phyloP scores from a whole-genome alignment of 2,113 vertebrate species.

The Numenius arquata region DNA sequence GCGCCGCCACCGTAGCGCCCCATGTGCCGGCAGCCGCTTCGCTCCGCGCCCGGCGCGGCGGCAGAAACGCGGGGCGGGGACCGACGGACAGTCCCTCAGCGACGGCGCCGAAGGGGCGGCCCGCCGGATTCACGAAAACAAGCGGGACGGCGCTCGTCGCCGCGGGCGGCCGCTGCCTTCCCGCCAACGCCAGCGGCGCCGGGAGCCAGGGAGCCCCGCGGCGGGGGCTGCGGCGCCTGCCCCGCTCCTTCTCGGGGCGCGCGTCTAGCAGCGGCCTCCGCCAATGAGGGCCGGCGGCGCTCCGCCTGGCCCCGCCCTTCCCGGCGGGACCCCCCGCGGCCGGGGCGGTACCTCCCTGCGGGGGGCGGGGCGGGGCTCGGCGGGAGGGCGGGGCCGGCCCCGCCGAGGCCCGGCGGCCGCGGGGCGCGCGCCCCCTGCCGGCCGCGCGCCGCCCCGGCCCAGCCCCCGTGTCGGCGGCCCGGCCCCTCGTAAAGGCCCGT shows the following conservation, averaged over 20 bases:
- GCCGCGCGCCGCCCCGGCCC: neutral
- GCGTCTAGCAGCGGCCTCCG: neutral
- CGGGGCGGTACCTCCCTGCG: neutral
- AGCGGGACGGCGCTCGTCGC: neutral
- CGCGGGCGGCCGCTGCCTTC: too few species aligned
- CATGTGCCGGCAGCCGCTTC: constrained; percentile 10
- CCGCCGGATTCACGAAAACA: neutral
- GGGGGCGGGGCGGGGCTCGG: neutral
- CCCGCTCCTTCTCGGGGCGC: neutral
- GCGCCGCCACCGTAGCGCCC: constrained; percentile 17
- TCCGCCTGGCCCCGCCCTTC: neutral
- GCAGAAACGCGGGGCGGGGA: neutral
- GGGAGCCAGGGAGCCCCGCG: too few species aligned
- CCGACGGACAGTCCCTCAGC: neutral
- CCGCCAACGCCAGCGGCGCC: neutral
- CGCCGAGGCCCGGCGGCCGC: neutral
- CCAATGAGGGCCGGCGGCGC: neutral
- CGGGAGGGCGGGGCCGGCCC: neutral
- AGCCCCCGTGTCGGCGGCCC: neutral
- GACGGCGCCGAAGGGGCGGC: neutral
- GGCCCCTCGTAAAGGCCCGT: neutral
- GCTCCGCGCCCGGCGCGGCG: neutral
- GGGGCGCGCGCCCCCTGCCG: neutral
- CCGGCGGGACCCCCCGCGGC: neutral
- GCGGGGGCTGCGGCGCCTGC: neutral